phyloP scores from a whole-genome alignment of 2,888 invertebrate genomes.

The Amphipoea lucens region DNA sequence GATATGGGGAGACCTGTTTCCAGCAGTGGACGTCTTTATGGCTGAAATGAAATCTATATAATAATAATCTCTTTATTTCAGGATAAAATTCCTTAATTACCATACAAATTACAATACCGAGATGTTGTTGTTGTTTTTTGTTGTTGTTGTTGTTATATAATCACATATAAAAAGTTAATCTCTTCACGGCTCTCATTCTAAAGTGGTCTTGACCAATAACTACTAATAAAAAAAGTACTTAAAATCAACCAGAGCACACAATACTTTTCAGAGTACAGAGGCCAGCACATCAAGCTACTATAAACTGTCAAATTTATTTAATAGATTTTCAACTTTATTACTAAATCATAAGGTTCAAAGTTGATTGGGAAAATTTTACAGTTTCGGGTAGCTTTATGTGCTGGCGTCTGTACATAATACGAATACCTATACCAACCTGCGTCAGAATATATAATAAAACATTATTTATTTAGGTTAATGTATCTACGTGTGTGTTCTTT shows the following conservation, averaged over 20 bases:
- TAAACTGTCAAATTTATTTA: too few relatives aligned
- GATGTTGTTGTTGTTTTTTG: too few relatives aligned
- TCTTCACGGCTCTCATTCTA: not conserved
- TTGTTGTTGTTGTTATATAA: too few relatives aligned
- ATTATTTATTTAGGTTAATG: conserved; percentile 79
- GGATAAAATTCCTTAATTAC: too few relatives aligned
- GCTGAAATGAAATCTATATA: not conserved
- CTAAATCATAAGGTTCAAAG: too few relatives aligned
- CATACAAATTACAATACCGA: too few relatives aligned
- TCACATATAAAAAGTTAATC: not conserved
- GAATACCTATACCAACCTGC: conserved; percentile 5
- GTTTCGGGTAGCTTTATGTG: too few relatives aligned
- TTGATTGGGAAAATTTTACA: too few relatives aligned
- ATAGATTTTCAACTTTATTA: too few relatives aligned
- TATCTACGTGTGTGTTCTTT: conserved; percentile 65
- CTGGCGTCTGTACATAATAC: not conserved
- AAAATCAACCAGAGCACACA: not conserved
- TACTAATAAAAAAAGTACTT: conserved; percentile 21
- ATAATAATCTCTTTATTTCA: too few relatives aligned
- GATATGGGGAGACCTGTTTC: not conserved
- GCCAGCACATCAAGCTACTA: too few relatives aligned
- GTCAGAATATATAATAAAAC: conserved; percentile 48
- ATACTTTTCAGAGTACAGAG: conserved; percentile 2
- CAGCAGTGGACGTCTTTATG: not conserved
- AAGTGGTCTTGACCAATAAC: conserved; percentile 1